phyloP scores from a whole-genome alignment of 2,113 vertebrate species.

The Eulemur rufifrons region DNA sequence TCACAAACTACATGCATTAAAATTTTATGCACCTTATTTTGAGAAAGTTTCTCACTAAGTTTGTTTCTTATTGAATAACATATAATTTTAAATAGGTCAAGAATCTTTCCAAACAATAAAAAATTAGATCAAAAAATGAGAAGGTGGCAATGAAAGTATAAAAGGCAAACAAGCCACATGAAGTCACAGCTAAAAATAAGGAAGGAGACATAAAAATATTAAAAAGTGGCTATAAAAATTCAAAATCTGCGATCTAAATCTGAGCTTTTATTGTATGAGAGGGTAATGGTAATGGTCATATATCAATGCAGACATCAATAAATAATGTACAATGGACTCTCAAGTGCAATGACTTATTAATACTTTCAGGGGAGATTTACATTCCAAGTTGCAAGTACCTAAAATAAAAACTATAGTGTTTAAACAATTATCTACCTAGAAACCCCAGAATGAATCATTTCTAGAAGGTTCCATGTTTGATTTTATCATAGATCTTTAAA shows the following conservation, averaged over 20 bases:
- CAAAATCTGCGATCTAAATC: background rate
- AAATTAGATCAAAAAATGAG: background rate
- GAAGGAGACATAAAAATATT: background rate
- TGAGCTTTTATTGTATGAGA: background rate
- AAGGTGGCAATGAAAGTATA: background rate
- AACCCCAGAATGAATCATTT: conserved; percentile 7
- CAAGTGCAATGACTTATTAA: background rate
- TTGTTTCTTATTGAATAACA: background rate
- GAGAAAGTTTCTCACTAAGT: background rate
- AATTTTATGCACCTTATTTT: background rate
- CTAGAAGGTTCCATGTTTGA: background rate
- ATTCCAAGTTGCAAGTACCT: background rate
- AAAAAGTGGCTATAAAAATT: background rate
- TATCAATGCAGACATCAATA: background rate
- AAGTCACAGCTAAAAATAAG: background rate
- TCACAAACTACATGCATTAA: background rate
- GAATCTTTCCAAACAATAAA: conserved; percentile 11
- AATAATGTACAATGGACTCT: background rate
- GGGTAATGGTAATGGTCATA: background rate
- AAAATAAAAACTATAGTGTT: background rate
- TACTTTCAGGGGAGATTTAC: conserved; percentile 8
- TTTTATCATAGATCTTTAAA: background rate
- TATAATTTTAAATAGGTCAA: background rate
- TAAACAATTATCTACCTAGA: background rate
- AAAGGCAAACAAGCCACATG: background rate